Conservation (phyloP, 2,113 vertebrate species). For the Pterocles burchelli region DNA sequence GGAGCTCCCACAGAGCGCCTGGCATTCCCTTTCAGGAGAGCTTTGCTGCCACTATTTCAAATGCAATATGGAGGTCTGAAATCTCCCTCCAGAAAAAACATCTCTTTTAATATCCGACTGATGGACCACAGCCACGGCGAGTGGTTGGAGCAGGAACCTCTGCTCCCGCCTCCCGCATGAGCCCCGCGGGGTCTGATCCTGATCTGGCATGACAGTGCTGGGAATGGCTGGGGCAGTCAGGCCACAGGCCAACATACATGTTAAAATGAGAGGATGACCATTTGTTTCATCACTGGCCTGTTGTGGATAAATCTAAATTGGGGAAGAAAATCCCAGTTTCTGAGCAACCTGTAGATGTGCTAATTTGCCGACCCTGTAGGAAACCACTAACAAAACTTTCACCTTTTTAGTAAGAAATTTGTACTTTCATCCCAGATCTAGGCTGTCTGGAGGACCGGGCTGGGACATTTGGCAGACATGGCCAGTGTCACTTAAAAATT, state of each 20-base stretch:
- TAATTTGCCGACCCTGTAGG: not conserved
- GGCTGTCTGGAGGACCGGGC: not conserved
- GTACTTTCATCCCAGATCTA: not conserved
- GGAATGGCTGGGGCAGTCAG: fast-evolving
- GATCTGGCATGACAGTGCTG: fast-evolving
- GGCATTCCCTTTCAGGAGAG: fast-evolving
- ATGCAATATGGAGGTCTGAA: not conserved
- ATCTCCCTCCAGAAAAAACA: not conserved
- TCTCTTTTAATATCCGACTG: not conserved
- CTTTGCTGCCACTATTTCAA: not conserved
- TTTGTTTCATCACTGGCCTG: not conserved
- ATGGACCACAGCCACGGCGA: fast-evolving
- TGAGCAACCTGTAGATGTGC: not conserved
- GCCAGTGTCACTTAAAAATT: not conserved
- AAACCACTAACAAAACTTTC: not conserved
- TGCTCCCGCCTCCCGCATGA: not conserved
- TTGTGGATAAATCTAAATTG: not conserved
- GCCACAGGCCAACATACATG: not conserved
- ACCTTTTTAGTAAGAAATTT: not conserved
- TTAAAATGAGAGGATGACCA: not conserved
- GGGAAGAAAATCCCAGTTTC: not conserved
- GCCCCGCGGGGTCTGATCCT: not conserved
- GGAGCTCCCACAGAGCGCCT: not conserved
- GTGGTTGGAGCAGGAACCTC: not conserved
- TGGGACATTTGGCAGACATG: not conserved